These are phyloP conservation scores for Dascyllus trimaculatus DNA, from an alignment of 2,113 vertebrate genomes.

Conservation along the genomic window DNA sequence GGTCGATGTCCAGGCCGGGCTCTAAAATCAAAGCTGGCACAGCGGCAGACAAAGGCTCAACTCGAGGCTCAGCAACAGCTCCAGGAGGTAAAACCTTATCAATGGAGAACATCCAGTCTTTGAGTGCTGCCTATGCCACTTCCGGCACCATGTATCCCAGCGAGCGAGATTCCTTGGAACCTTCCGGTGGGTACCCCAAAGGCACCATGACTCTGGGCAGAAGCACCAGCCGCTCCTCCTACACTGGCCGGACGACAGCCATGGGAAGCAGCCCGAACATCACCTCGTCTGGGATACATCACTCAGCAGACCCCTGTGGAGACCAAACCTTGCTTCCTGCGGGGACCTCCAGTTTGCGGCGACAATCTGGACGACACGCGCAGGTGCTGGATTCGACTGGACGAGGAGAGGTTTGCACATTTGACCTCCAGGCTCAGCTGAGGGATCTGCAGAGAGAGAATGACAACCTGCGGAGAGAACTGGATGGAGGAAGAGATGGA, in stretches of 20 bases:
- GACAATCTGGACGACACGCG: conserved; percentile 76
- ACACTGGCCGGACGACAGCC: conserved; percentile 88
- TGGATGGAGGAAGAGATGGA: conserved; percentile 91
- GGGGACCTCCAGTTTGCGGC: conserved; percentile 88
- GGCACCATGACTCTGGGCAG: conserved; percentile 96
- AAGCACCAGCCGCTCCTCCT: conserved; percentile 90
- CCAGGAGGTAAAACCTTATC: conserved; percentile 92
- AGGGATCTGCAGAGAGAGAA: conserved; percentile 95
- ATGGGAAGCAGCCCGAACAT: conserved; percentile 97
- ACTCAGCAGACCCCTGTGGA: conserved; percentile 87
- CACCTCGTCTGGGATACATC: conserved; percentile 89
- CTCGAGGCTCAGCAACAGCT: conserved; percentile 69
- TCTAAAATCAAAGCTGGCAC: conserved; percentile 58
- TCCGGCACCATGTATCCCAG: conserved; percentile 95
- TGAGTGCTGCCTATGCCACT: conserved; percentile 97
- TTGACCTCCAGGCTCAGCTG: conserved; percentile 92
- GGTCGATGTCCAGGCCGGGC: conserved; percentile 33
- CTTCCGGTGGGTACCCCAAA: conserved; percentile 91
- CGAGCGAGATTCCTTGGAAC: conserved; percentile 91
- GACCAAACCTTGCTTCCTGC: conserved; percentile 80
- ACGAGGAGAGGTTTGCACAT: conserved; percentile 84
- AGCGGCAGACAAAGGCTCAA: conserved; percentile 48
- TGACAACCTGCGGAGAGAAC: conserved; percentile 91
- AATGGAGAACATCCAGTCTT: conserved; percentile 99
- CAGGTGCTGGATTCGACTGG: conserved; percentile 35